Conservation (phyloP, 1,140 invertebrate genomes). For the Lepidurus packardi region DNA sequence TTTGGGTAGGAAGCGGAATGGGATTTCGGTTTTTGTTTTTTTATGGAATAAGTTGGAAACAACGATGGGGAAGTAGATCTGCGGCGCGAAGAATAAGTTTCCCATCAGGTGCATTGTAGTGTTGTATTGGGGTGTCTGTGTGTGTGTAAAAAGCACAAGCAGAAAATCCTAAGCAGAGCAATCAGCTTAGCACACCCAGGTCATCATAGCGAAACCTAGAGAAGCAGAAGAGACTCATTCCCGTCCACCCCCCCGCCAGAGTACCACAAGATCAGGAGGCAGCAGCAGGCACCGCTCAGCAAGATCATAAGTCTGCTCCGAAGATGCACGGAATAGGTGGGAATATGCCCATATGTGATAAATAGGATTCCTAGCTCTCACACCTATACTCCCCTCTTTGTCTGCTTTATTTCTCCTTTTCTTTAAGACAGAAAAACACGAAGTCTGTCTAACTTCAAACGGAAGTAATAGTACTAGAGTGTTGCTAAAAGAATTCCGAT, state of each 20-base stretch:
- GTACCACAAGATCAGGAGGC: not conserved
- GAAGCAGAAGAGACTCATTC: constrained; percentile 19
- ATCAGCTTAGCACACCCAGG: constrained; percentile 20
- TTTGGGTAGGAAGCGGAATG: no score
- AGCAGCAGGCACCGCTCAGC: constrained; percentile 16
- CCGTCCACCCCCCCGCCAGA: not conserved
- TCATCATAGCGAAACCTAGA: not conserved
- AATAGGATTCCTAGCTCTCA: not conserved
- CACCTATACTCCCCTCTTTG: not conserved
- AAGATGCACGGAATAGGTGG: not conserved
- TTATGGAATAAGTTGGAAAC: not conserved
- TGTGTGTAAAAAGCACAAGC: not conserved
- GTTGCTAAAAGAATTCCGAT: no score
- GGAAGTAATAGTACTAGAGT: no score
- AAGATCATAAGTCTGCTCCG: not conserved
- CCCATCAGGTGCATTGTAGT: not conserved
- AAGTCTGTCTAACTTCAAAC: no score
- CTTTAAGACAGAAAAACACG: not conserved
- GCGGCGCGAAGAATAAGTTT: no score
- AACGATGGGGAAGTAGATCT: not conserved
- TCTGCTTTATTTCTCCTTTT: not conserved
- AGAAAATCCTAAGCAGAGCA: not conserved
- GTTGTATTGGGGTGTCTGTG: not conserved
- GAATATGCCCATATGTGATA: constrained; percentile 14
- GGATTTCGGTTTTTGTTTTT: no score